Conservation (phyloP, 53 echinoderm and acorn worm species). For the Stichopus horrens region DNA sequence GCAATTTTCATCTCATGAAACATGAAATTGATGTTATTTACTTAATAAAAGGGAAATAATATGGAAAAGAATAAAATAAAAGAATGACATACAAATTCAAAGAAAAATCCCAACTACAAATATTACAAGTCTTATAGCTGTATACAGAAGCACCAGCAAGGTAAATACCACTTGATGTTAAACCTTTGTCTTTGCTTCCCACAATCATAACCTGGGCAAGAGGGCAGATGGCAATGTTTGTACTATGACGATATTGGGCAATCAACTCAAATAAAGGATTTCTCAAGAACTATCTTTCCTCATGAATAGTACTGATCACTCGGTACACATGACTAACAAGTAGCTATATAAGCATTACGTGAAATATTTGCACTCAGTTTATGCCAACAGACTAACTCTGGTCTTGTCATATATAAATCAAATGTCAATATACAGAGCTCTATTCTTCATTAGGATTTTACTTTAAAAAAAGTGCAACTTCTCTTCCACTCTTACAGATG, state of each 20-base stretch:
- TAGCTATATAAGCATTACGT: neutral
- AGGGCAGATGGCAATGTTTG: conserved; percentile 39
- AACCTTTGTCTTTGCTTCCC: too few relatives aligned
- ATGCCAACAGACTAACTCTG: neutral
- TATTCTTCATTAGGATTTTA: neutral
- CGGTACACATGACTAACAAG: neutral
- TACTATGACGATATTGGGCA: conserved; percentile 4
- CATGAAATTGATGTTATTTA: too few relatives aligned
- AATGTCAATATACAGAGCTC: neutral
- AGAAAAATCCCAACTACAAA: too few relatives aligned
- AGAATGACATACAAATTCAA: too few relatives aligned
- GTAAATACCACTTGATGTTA: too few relatives aligned
- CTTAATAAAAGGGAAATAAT: too few relatives aligned
- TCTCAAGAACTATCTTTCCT: conserved; percentile 24
- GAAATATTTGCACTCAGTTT: neutral
- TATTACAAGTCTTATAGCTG: too few relatives aligned
- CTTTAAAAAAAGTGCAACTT: neutral
- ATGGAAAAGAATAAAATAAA: too few relatives aligned
- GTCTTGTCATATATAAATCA: neutral
- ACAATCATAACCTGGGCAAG: too few relatives aligned
- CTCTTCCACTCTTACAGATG: neutral
- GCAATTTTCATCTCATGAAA: too few relatives aligned
- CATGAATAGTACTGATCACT: conserved; percentile 29
- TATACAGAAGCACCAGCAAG: too few relatives aligned
- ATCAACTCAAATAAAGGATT: neutral